A percentile compares a stretch with the other conserved stretches of the same genome.
Conservation (phyloP, 1,140 invertebrate genomes). For the Bombus confusus region DNA sequence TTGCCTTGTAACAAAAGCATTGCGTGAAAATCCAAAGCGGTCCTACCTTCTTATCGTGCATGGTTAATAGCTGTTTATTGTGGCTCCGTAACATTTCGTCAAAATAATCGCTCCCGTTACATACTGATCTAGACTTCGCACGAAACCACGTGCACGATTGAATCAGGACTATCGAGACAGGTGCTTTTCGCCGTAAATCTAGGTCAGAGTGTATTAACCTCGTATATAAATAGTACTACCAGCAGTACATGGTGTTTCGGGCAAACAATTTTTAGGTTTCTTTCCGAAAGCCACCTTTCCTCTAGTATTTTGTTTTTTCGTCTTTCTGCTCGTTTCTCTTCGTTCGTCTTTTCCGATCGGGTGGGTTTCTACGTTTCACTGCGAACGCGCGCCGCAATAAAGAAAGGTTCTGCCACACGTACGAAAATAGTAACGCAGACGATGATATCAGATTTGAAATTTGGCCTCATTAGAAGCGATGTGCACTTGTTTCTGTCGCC, state of each 20-base stretch:
- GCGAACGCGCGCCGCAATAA: neutral
- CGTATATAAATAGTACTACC: conserved; percentile 46
- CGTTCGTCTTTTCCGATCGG: neutral
- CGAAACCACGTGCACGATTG: conserved; percentile 37
- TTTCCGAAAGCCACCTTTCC: neutral
- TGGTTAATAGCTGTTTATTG: conserved; percentile 35
- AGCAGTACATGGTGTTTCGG: conserved; percentile 20
- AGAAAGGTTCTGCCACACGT: neutral
- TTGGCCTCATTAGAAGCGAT: conserved; percentile 27
- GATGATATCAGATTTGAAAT: conserved; percentile 47
- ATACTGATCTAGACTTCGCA: conserved; percentile 39
- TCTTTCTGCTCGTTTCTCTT: neutral
- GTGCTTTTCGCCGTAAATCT: conserved; percentile 43
- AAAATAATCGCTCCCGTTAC: conserved; percentile 42
- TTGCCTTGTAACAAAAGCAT: neutral
- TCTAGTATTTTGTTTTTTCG: neutral
- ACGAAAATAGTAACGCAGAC: conserved; percentile 45
- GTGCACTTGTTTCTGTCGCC: neutral
- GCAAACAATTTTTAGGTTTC: neutral
- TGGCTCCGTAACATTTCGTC: conserved; percentile 1
- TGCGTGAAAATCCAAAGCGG: conserved; percentile 19
- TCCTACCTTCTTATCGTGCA: conserved; percentile 2
- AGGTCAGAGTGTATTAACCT: conserved; percentile 53
- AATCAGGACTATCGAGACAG: conserved; percentile 50
- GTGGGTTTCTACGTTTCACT: neutral